A percentile compares a stretch with the other conserved stretches of the same genome.
Conservation (phyloP, 2,888 invertebrate species). For the Tetanocera ferruginea region DNA sequence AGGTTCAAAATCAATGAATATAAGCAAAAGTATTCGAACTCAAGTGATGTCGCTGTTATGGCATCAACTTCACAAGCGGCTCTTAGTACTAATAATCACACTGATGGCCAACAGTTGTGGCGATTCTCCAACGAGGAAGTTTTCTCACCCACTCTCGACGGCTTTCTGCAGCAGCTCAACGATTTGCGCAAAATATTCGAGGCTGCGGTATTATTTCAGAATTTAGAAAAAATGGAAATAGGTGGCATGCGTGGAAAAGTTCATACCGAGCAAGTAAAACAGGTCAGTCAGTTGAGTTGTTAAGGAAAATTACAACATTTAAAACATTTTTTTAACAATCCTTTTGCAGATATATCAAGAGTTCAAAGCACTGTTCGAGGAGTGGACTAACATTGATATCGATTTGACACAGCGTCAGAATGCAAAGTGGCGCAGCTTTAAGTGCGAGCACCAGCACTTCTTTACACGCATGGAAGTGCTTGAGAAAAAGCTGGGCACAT, state of each 20-base stretch:
- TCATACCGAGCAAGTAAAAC: constrained; percentile 61
- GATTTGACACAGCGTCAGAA: constrained; percentile 54
- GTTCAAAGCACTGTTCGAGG: constrained; percentile 63
- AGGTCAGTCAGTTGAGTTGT: constrained; percentile 50
- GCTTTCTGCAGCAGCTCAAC: constrained; percentile 76
- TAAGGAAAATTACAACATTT: neutral
- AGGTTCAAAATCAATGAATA: constrained; percentile 63
- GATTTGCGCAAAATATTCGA: constrained; percentile 81
- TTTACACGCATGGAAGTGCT: constrained; percentile 64
- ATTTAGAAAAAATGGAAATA: constrained; percentile 89
- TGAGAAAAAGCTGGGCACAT: constrained; percentile 74
- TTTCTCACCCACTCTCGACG: constrained; percentile 76
- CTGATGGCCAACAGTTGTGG: constrained; percentile 72
- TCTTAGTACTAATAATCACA: neutral
- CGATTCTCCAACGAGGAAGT: constrained; percentile 81
- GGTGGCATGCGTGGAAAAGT: constrained; percentile 70
- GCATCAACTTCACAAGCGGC: neutral
- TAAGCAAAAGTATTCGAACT: constrained; percentile 59
- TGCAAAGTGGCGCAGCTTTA: constrained; percentile 69
- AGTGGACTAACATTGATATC: constrained; percentile 65
- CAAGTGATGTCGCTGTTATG: neutral
- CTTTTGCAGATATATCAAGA: constrained; percentile 59
- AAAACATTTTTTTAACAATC: neutral
- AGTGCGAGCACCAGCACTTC: constrained; percentile 72
- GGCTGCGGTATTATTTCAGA: constrained; percentile 85